Percentiles rank a stretch among this genome's conserved stretches.
phyloP scores from a whole-genome alignment of 2,797 vertebrate species.

The Apodemus agrarius region DNA sequence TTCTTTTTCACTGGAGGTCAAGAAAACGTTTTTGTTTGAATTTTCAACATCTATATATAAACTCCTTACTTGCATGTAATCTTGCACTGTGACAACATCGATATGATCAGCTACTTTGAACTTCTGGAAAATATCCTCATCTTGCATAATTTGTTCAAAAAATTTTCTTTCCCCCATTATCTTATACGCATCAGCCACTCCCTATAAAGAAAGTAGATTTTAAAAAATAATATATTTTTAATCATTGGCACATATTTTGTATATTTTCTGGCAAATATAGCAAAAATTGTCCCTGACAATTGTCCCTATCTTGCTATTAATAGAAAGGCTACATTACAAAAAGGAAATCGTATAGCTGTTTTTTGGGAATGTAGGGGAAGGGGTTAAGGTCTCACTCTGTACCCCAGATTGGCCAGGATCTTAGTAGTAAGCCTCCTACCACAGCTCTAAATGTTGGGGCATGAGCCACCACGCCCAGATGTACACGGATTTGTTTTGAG shows the following conservation, averaged over 20 bases:
- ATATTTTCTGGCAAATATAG: slow-evolving; percentile 61
- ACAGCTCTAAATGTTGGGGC: background rate
- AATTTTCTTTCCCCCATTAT: slow-evolving; percentile 83
- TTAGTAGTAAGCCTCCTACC: background rate
- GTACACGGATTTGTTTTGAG: background rate
- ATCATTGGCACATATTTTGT: slow-evolving; percentile 41
- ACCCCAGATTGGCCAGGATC: background rate
- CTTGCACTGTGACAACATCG: slow-evolving; percentile 85
- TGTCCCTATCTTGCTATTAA: slow-evolving; percentile 44
- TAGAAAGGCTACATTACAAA: slow-evolving; percentile 25
- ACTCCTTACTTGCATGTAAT: slow-evolving; percentile 86
- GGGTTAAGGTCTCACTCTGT: background rate
- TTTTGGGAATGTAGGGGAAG: too few relatives aligned
- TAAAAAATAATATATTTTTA: slow-evolving; percentile 55
- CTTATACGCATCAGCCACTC: slow-evolving; percentile 82
- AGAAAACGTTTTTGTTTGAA: slow-evolving; percentile 49
- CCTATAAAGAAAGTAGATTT: slow-evolving; percentile 80
- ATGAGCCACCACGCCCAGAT: background rate
- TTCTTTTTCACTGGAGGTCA: slow-evolving; percentile 38
- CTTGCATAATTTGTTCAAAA: slow-evolving; percentile 78
- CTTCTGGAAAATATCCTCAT: slow-evolving; percentile 77
- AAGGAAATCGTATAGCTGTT: slow-evolving; percentile 23
- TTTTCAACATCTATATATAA: slow-evolving; percentile 58
- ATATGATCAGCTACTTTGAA: slow-evolving; percentile 79
- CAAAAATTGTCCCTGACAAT: slow-evolving; percentile 56